Evolutionary conservation across 2,113 vertebrate genomes (phyloP), one percentile per base, ranked within the genome.

Genomic region (Ardeotis arabs): DNA sequence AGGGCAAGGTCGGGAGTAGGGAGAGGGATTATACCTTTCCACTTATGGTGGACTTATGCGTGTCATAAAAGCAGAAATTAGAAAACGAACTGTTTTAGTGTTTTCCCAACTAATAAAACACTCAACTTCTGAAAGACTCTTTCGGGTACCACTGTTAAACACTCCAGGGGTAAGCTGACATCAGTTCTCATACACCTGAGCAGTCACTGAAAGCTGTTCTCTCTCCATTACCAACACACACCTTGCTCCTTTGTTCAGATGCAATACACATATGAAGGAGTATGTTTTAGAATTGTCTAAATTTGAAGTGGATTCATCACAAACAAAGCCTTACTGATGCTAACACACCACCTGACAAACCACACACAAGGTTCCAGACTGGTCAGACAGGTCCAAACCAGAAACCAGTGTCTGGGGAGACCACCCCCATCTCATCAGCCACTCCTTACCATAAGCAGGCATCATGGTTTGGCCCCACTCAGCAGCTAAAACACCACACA

Each of bases 21-120:
- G 17, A 86, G 16, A 64, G 11, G 33, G 39, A 87, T 64, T 74
- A 39, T 14, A 56, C 44, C 29, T 83, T 67, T 74, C 53, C 24
- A 28, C 82, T 96, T 35, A 35, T 35, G 35, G 35, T 35, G 35
- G 35, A 35, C 35, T 35, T 35, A 35, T 25, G 64, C 19, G 7
- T 27, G 19, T 41, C 55, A 77, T 63, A 63, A 79, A 70, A 87
- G 44, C 13, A 12, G 52, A 79, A 11, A 84, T 58, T 49, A 66
- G 45, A 72, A 92, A 90, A 75, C 45, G 89, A 59, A 81, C 28
- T 12, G 22, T 14, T 84, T 78, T 70, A 52, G 17, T 37, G 24
- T 62, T 62, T 93, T 85, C 45, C 20, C 66, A 79, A n/a, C 8
- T 44, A 70, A 69, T n/a, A 81, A 78, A 88, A 91, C 23, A 66